phyloP scores from a whole-genome alignment of 2,888 invertebrate genomes.

The Limnephilus auricula region DNA sequence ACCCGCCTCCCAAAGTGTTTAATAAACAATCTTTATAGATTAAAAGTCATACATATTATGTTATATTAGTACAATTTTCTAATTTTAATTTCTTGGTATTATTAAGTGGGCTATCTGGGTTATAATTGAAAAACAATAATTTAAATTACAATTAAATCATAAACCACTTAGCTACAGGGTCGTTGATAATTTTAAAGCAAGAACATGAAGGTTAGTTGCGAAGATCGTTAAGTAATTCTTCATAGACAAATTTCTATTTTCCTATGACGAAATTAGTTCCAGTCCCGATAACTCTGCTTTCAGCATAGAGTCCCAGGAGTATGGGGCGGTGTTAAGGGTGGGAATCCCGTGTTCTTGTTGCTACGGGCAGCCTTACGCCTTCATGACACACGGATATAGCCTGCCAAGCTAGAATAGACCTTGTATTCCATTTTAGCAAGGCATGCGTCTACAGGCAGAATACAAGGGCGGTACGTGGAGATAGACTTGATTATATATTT shows the following conservation, averaged over 20 bases:
- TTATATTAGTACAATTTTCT: too few species aligned
- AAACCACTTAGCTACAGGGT: neutral
- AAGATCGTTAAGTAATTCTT: neutral
- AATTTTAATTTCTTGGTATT: too few species aligned
- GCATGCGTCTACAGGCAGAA: neutral
- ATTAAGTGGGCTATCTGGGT: too few species aligned
- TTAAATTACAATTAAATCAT: too few species aligned
- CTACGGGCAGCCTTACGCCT: slow-evolving; percentile 53
- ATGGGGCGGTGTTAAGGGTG: slow-evolving; percentile 69
- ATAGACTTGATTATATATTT: neutral
- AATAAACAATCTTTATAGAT: too few species aligned
- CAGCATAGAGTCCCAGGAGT: neutral
- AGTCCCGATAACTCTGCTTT: neutral
- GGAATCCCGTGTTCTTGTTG: slow-evolving; percentile 57
- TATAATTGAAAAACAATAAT: too few species aligned
- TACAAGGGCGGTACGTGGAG: neutral
- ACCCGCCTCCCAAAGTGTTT: too few species aligned
- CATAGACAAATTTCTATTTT: neutral
- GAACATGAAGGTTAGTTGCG: neutral
- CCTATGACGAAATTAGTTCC: neutral
- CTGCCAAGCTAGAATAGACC: slow-evolving; percentile 30
- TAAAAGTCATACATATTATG: too few species aligned
- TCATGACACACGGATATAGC: neutral
- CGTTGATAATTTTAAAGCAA: neutral
- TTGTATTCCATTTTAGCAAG: neutral